Conservation (phyloP, 2,113 vertebrate species). For the Vireo altiloquus region DNA sequence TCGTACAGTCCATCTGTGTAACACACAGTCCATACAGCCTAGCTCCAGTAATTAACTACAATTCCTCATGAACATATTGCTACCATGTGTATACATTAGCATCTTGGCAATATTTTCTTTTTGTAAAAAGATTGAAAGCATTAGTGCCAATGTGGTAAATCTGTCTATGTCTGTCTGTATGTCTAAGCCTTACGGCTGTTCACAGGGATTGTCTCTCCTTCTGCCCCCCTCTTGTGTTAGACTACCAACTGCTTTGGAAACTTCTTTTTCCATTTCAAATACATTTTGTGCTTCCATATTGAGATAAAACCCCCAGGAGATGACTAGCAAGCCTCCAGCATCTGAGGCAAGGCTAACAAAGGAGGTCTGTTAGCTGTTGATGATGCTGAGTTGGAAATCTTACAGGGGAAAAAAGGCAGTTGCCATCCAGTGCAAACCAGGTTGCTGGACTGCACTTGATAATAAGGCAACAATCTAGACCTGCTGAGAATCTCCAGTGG, state of each 20-base stretch:
- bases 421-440: not conserved
- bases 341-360: conserved; percentile 44
- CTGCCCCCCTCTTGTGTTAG: not conserved
- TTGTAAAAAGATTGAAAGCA: conserved; percentile 45
- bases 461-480: not conserved
- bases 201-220: not conserved
- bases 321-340: not conserved
- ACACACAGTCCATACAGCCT: conserved; percentile 16
- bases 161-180: conserved; percentile 50
- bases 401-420: not conserved
- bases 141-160: conserved; percentile 53
- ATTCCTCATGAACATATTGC: conserved; percentile 59
- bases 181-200: conserved; percentile 44
- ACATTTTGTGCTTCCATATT: conserved; percentile 3
- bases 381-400: not conserved
- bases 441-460: not conserved
- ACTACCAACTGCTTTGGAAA: conserved; percentile 52
- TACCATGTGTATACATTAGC: conserved; percentile 61
- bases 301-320: conserved; percentile 29
- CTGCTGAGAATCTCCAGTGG: not conserved
- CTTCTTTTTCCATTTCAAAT: conserved; percentile 29
- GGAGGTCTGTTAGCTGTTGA: not conserved
- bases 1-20: conserved; percentile 51
- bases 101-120: conserved; percentile 65
- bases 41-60: conserved; percentile 53